Base-by-base conservation (phyloP, 2,888 invertebrate species). In the Synergus japonicus region DNA sequence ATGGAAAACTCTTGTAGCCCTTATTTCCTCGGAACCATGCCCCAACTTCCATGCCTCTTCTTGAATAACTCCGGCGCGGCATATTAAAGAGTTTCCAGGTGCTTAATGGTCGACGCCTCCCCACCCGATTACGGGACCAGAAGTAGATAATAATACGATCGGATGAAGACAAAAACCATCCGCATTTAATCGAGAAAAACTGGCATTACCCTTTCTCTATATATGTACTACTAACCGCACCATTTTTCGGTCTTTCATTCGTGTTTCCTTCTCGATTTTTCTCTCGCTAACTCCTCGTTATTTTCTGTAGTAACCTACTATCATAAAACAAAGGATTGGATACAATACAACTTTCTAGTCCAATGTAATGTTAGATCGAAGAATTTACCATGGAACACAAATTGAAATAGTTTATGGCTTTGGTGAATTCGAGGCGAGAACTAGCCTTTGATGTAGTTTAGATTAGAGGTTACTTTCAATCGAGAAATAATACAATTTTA, bases 1-100 rank as follows among this genome's bases (percentile, higher is more conserved):
- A 88, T 86, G 85, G 85, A 85, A 88, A 86, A 87, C 84, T 86
- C 86, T 85, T 87, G 84, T 85, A 86, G 79, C 83, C 80, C 82
- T 86, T 83, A 84, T 84, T 85, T 85, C 81, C 79, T 63, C 46
- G 22, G 29, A 76, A 76, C 63, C 44, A 22, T 64, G 44, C 63
- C 63, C 22, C 15, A 60, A 60, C 13, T 63, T 64, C 76, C 73
- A 41, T 67, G 76, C 18, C 73, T 73, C 73, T 73, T 73, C 37
- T 58, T 22, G 67, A 77, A 83, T 83, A 78, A 81, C 78, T 79
- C 58, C n/a, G 60, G 65, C 77, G 49, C n/a, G 60, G 65, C 77
- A 43, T 79, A 83, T 79, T 77, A 77, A 76, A 80, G 76, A 76
- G 76, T 79, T 80, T 76, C 18, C 76, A 76, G 77, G 58, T 79